Evolutionary conservation across 2,113 vertebrate genomes (phyloP), one percentile per base, ranked within the genome.

Genomic region (Hippocampus comes): DNA sequence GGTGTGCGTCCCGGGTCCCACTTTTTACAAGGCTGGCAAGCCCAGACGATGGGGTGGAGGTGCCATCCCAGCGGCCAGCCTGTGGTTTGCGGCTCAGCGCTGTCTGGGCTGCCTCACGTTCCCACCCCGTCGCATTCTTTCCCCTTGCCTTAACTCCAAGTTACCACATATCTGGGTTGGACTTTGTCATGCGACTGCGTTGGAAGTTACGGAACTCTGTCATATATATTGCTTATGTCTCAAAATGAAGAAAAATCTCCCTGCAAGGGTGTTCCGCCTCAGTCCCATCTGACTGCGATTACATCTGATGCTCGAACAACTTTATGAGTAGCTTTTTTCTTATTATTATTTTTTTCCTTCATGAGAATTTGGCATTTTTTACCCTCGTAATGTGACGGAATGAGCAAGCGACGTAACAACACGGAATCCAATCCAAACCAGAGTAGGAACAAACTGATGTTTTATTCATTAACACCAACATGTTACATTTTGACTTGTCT

Each of bases 61-160:
- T 78, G 73, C 53, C 74, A 60, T 70, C 70, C 42, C 49, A 57
- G 74, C 48, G 77, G 82, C 78, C 81, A 81, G 75, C 71, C 70
- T 86, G 85, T 81, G 89, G 86, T 90, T 89, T 90, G 82, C 73
- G 86, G 86, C 82, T 78, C 69, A 34, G 77, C 43, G 49, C 78
- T 86, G 73, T 42, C 77, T 75, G 77, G 77, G 81, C 48, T 69
- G 75, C 75, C 76, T 8, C 68, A 69, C 74, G 83, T 88, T 85
- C 84, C 77, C 77, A 61, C 59, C n/a, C 25, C 67, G 64, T 65
- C 30, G 49, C 78, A 90, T 86, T 87, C 73, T 82, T 88, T 84
- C 83, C 79, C 43, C 65, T 83, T 63, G 71, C 79, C 75, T 73
- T 60, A 75, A 75, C 72, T 79, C 68, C 64, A 57, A 70, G 46